Evolutionary conservation across 2,113 vertebrate species (phyloP).

Genomic region (Willisornis vidua): DNA sequence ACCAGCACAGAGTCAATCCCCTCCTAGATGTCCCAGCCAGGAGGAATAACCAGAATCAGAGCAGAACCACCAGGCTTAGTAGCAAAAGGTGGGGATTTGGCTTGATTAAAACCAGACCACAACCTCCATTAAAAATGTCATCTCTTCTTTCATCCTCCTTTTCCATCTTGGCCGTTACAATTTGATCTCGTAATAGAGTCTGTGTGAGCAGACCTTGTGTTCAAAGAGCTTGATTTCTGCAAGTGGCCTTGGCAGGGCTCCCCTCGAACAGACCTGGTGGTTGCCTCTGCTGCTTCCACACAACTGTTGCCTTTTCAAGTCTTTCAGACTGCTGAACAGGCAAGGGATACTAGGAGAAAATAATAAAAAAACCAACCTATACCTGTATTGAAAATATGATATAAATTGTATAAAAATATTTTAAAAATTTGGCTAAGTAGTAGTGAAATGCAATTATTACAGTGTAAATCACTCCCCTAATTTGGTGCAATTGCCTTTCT

Average conservation of each 20-base stretch:
- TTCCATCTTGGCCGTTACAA: background rate
- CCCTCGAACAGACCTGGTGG: background rate
- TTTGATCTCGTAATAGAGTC: background rate
- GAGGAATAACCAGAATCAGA: background rate
- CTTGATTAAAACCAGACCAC: background rate
- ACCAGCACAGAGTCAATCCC: background rate
- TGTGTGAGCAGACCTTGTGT: background rate
- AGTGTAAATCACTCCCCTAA: background rate
- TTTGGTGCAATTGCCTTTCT: constrained; percentile 14
- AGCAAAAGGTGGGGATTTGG: background rate
- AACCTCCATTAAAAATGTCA: background rate
- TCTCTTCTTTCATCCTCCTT: background rate
- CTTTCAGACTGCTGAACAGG: background rate
- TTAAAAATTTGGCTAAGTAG: background rate
- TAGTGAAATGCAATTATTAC: background rate
- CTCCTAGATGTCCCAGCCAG: background rate
- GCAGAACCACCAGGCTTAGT: background rate
- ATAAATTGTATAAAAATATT: background rate
- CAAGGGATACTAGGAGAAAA: background rate
- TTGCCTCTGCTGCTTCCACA: background rate
- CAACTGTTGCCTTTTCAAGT: background rate
- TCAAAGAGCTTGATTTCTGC: background rate
- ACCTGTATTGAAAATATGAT: fast-evolving
- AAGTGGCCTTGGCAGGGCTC: background rate
- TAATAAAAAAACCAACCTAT: fast-evolving